Evolutionary conservation across 2,113 vertebrate species (phyloP).

Genomic region (Mionectes macconnelli): DNA sequence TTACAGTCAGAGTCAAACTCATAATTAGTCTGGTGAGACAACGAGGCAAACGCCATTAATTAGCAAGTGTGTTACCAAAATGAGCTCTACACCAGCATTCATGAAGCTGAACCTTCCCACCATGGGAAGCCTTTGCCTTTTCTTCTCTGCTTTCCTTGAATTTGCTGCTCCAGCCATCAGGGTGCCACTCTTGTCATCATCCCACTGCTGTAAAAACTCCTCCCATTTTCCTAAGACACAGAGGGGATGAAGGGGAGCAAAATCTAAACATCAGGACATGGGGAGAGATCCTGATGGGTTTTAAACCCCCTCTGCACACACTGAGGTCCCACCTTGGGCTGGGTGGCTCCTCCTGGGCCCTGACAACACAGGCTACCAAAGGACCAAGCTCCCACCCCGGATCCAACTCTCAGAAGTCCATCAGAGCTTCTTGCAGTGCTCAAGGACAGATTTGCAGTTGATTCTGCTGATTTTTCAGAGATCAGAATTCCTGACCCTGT

Average conservation of each 20-base stretch:
- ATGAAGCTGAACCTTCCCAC: background rate
- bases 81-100: background rate
- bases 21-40: slow-evolving; percentile 1
- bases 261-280: background rate
- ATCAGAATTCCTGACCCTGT: background rate
- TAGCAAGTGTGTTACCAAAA: slow-evolving; percentile 19
- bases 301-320: background rate
- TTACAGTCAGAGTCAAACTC: background rate
- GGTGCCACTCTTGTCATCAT: background rate
- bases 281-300: background rate
- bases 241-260: background rate
- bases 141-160: background rate
- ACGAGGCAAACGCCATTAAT: slow-evolving; percentile 10
- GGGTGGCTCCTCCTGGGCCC: background rate
- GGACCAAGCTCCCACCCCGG: background rate
- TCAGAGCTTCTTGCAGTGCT: background rate
- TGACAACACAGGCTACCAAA: background rate
- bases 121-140: background rate
- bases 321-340: background rate
- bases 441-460: background rate
- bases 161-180: background rate
- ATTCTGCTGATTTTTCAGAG: background rate
- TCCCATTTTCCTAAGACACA: background rate
- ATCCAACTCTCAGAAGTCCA: background rate
- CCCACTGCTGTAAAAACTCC: background rate